Conservation (phyloP, 64 coral and sea anemone species). For the Hydrozoanthus tunicans region DNA sequence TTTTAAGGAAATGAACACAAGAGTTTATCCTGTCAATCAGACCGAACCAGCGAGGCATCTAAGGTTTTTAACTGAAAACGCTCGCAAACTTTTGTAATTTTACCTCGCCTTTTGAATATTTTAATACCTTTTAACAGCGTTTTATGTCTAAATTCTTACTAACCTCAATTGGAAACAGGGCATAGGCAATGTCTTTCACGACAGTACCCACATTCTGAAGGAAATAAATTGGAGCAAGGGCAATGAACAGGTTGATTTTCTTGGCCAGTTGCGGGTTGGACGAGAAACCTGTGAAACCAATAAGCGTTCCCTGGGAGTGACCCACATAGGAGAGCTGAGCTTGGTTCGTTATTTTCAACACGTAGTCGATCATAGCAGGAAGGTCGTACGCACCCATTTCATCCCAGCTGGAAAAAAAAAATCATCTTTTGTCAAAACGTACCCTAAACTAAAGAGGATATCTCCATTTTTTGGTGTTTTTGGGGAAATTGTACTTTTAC, state of each 20-base stretch:
- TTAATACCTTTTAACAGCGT: too few relatives aligned
- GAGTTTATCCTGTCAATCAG: too few relatives aligned
- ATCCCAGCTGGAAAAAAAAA: background rate
- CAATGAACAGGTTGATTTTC: slow-evolving; percentile 41
- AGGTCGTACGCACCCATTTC: slow-evolving; percentile 42
- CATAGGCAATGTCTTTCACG: background rate
- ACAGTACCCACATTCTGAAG: background rate
- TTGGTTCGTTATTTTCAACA: slow-evolving; percentile 19
- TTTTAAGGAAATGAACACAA: too few relatives aligned
- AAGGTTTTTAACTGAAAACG: too few relatives aligned
- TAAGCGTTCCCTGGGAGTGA: slow-evolving; percentile 38
- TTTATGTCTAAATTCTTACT: background rate
- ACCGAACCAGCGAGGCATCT: too few relatives aligned
- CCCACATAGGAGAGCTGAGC: slow-evolving; percentile 36
- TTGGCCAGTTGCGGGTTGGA: slow-evolving; percentile 41
- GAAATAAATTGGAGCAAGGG: slow-evolving; percentile 39
- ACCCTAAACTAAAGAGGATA: too few relatives aligned
- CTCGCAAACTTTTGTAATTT: too few relatives aligned
- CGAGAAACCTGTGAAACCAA: slow-evolving; percentile 29
- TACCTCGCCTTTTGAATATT: too few relatives aligned
- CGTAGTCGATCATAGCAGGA: slow-evolving; percentile 34
- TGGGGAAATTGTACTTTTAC: too few relatives aligned
- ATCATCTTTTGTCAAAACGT: too few relatives aligned
- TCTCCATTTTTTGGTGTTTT: too few relatives aligned
- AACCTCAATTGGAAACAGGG: slow-evolving; percentile 36